Percentiles rank a stretch among this genome's conserved stretches.
Conservation (phyloP, 2,113 vertebrate species). For the Python bivittatus region DNA sequence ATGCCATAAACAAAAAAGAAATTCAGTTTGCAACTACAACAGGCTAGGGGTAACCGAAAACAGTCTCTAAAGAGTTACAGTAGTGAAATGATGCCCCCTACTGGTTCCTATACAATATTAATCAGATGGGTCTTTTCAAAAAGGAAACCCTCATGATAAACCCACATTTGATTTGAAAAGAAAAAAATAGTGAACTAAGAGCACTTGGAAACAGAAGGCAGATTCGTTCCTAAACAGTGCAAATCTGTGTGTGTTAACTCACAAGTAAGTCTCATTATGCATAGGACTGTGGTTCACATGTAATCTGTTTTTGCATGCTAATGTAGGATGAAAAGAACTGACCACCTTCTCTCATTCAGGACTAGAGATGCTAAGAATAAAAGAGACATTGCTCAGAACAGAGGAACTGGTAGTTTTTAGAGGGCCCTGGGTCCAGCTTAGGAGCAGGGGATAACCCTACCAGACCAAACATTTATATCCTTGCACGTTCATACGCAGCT, state of each 20-base stretch:
- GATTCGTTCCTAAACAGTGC: neutral
- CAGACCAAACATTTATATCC: neutral
- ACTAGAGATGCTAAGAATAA: neutral
- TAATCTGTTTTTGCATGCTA: neutral
- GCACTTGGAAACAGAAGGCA: neutral
- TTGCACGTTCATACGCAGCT: neutral
- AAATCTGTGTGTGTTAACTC: neutral
- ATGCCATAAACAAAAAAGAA: conserved; percentile 70
- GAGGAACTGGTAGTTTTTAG: neutral
- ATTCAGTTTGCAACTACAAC: conserved; percentile 37
- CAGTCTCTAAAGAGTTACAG: conserved; percentile 66
- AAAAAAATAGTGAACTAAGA: neutral
- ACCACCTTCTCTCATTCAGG: neutral
- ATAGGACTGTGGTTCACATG: neutral
- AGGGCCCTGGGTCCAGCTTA: neutral
- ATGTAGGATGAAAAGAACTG: neutral
- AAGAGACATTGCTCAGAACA: neutral
- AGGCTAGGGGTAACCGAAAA: neutral
- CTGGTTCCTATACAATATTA: conserved; percentile 50
- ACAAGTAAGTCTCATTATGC: neutral
- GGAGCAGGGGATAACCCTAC: neutral
- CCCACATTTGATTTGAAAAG: neutral
- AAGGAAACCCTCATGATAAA: conserved; percentile 44
- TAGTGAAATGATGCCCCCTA: conserved; percentile 75
- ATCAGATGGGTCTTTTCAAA: neutral